These are phyloP conservation scores for Cataglyphis livida DNA, from an alignment of 2,888 invertebrate genomes.

Conservation along the genomic window DNA sequence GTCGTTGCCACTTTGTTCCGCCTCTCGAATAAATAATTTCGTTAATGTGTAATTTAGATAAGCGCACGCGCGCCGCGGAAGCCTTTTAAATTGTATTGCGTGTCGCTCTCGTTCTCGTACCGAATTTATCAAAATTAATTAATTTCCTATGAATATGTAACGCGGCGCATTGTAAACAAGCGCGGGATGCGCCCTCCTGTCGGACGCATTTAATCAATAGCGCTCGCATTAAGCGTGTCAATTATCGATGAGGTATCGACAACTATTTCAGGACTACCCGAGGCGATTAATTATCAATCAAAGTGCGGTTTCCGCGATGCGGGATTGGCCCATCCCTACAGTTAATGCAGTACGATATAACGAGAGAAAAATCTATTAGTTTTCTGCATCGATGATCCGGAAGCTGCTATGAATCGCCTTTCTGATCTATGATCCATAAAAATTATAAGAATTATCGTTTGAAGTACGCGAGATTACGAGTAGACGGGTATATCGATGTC, in stretches of 20 bases:
- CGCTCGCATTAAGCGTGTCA: conserved; percentile 57
- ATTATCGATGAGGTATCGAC: conserved; percentile 59
- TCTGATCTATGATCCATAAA: conserved; percentile 62
- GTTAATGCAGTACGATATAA: background rate
- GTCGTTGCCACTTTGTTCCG: conserved; percentile 53
- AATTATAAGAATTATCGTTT: conserved; percentile 61
- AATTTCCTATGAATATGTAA: conserved; percentile 68
- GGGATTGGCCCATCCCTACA: conserved; percentile 19
- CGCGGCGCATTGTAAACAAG: conserved; percentile 41
- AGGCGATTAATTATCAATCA: conserved; percentile 55
- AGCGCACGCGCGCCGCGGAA: conserved; percentile 45
- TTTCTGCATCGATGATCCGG: conserved; percentile 58
- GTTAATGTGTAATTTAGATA: conserved; percentile 68
- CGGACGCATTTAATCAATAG: conserved; percentile 61
- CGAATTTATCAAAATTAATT: conserved; percentile 70
- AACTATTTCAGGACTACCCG: conserved; percentile 47
- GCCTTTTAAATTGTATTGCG: conserved; percentile 66
- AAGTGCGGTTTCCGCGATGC: background rate
- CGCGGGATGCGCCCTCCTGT: conserved; percentile 51
- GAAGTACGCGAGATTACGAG: conserved; percentile 71
- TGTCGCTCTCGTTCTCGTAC: conserved; percentile 59
- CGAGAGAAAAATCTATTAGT: conserved; percentile 57
- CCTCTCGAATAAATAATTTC: conserved; percentile 59
- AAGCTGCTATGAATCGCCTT: conserved; percentile 30
- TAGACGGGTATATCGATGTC: conserved; percentile 74